Conservation (phyloP, 2,113 vertebrate species). For the mouse (Mus musculus) region DNA sequence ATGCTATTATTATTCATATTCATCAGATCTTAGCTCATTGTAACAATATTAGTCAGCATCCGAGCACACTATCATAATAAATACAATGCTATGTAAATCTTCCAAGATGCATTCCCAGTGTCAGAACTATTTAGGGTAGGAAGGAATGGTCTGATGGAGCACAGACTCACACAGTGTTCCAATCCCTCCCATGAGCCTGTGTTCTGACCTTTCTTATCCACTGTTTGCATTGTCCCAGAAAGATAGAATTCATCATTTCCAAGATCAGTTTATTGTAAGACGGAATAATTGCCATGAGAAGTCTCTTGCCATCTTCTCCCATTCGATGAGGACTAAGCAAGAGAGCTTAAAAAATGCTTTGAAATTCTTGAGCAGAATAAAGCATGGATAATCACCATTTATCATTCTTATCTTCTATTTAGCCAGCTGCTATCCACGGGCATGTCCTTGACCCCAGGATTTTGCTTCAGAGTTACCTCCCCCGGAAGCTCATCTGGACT, state of each 20-base stretch:
- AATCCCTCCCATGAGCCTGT: not conserved
- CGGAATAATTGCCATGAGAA: not conserved
- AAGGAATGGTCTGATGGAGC: not conserved
- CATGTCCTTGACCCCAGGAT: not conserved
- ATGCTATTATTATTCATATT: slow-evolving; percentile 64
- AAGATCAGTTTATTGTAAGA: not conserved
- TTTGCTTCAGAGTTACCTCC: not conserved
- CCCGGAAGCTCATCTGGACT: not conserved
- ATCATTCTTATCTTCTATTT: not conserved
- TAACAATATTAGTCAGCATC: slow-evolving; percentile 60
- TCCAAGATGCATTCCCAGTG: not conserved
- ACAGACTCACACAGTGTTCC: fast-evolving
- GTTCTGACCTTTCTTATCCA: not conserved
- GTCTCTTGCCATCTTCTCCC: not conserved
- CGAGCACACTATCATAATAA: slow-evolving; percentile 45
- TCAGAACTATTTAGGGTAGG: not conserved
- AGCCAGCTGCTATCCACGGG: not conserved
- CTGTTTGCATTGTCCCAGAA: not conserved
- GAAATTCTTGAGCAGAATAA: not conserved
- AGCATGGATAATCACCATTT: not conserved
- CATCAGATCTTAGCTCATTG: slow-evolving; percentile 61
- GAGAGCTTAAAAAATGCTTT: not conserved
- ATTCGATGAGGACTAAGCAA: not conserved
- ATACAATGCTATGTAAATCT: slow-evolving; percentile 34
- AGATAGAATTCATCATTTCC: not conserved